Evolutionary conservation across 2,113 vertebrate species (phyloP).

Genomic region (Saccopteryx leptura): DNA sequence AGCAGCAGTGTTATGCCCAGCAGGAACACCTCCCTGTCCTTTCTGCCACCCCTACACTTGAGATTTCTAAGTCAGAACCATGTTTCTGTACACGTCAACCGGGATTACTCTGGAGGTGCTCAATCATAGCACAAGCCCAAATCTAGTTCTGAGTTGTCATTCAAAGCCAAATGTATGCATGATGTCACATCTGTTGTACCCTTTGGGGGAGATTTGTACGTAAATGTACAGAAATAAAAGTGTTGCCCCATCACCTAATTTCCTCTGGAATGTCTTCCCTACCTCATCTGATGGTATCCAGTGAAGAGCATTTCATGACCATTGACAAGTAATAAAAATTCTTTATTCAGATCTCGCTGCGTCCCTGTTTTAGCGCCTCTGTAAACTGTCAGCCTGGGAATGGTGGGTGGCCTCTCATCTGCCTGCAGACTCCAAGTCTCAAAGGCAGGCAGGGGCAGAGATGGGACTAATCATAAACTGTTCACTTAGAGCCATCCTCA

Average conservation of each 20-base stretch:
- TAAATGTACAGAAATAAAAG: constrained; percentile 93
- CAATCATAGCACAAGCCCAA: constrained; percentile 90
- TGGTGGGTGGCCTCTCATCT: neutral
- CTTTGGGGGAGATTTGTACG: constrained; percentile 90
- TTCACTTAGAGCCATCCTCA: neutral
- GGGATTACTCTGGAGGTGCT: constrained; percentile 87
- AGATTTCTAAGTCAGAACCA: constrained; percentile 82
- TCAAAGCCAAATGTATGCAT: constrained; percentile 91
- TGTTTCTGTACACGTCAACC: constrained; percentile 85
- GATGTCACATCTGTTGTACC: constrained; percentile 90
- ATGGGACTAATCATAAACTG: neutral
- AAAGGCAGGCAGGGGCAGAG: constrained; percentile 12
- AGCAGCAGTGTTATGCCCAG: constrained; percentile 85
- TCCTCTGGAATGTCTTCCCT: constrained; percentile 84
- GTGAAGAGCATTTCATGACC: constrained; percentile 68
- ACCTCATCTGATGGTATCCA: constrained; percentile 76
- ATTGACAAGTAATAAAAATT: constrained; percentile 54
- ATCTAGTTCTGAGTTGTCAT: constrained; percentile 88
- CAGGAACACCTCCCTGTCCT: constrained; percentile 63
- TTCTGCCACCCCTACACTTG: constrained; percentile 58
- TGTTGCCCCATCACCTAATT: constrained; percentile 85
- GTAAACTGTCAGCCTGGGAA: neutral
- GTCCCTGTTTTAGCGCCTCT: neutral
- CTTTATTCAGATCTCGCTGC: neutral
- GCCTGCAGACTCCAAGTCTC: neutral